A percentile compares a stretch with the other conserved stretches of the same genome.
These are phyloP conservation scores for Malthinus flaveolus DNA, from an alignment of 2,888 invertebrate genomes.

Conservation along the genomic window DNA sequence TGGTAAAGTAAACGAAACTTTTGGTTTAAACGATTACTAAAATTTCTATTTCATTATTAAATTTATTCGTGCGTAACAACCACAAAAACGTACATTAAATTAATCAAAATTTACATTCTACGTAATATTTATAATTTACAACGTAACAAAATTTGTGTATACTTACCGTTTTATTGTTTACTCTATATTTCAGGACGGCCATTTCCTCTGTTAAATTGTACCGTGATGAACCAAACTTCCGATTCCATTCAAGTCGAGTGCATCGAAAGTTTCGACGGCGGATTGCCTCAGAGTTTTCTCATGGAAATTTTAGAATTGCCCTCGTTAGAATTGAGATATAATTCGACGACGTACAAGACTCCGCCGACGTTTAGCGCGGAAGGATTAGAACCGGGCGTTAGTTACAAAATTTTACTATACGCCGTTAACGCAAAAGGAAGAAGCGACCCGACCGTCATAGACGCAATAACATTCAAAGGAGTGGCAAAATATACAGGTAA, in stretches of 20 bases:
- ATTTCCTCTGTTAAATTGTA: slow-evolving; percentile 84
- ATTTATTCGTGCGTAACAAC: no score
- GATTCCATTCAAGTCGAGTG: slow-evolving; percentile 85
- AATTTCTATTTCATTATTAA: no score
- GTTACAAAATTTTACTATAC: slow-evolving; percentile 80
- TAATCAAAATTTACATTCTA: no score
- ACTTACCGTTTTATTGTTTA: no score
- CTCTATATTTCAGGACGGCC: slow-evolving; percentile 71
- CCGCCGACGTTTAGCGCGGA: slow-evolving; percentile 71
- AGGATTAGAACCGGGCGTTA: slow-evolving; percentile 72
- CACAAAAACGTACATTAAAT: no score
- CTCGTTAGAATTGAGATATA: slow-evolving; percentile 62
- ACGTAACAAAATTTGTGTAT: no score
- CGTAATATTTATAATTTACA: no score
- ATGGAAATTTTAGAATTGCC: slow-evolving; percentile 79
- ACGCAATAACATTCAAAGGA: slow-evolving; percentile 82
- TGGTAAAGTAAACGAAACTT: no score
- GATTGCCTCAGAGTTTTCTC: slow-evolving; percentile 83
- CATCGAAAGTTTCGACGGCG: slow-evolving; percentile 85
- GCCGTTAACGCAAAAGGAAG: slow-evolving; percentile 87
- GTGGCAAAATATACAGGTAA: slow-evolving; percentile 85
- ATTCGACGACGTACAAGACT: slow-evolving; percentile 64
- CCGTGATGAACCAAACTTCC: slow-evolving; percentile 84
- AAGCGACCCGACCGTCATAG: slow-evolving; percentile 81
- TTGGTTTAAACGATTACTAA: no score